phyloP scores from a whole-genome alignment of 2,113 vertebrate species.

The Cryptomyrus ogoouensis region DNA sequence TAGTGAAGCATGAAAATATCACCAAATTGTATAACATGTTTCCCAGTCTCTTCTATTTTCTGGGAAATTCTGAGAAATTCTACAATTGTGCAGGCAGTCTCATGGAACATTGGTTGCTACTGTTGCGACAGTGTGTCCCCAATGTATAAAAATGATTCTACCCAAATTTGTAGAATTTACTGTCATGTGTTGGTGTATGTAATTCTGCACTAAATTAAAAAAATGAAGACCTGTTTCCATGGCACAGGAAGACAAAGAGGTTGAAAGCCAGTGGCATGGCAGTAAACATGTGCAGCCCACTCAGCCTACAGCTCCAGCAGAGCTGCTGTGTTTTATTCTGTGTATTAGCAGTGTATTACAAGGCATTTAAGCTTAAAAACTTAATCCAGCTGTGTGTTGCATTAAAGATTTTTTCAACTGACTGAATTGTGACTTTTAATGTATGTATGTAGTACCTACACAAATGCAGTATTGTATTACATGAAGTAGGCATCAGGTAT shows the following conservation, averaged over 20 bases:
- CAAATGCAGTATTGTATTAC: background rate
- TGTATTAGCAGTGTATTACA: background rate
- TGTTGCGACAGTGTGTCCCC: constrained; percentile 38
- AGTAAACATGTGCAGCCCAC: constrained; percentile 50
- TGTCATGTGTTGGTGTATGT: constrained; percentile 30
- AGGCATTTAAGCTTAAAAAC: background rate
- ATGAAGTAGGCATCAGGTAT: background rate
- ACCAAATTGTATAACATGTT: background rate
- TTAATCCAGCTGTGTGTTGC: background rate
- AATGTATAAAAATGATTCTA: constrained; percentile 63
- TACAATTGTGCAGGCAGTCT: background rate
- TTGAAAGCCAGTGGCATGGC: constrained; percentile 34
- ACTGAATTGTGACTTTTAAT: background rate
- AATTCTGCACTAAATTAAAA: constrained; percentile 9
- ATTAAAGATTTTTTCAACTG: background rate
- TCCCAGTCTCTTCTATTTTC: background rate
- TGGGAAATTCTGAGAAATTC: background rate
- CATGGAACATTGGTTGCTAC: background rate
- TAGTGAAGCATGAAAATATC: background rate
- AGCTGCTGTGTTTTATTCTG: background rate
- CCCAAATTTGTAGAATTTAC: constrained; percentile 56
- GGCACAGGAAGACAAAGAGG: constrained; percentile 40
- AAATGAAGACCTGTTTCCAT: constrained; percentile 61
- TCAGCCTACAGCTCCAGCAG: constrained; percentile 40
- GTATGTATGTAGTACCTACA: background rate